Percentiles rank a stretch among this genome's conserved stretches.
Evolutionary conservation across 2,113 vertebrate genomes (phyloP).

Genomic region (Gnathochromis pfefferi): DNA sequence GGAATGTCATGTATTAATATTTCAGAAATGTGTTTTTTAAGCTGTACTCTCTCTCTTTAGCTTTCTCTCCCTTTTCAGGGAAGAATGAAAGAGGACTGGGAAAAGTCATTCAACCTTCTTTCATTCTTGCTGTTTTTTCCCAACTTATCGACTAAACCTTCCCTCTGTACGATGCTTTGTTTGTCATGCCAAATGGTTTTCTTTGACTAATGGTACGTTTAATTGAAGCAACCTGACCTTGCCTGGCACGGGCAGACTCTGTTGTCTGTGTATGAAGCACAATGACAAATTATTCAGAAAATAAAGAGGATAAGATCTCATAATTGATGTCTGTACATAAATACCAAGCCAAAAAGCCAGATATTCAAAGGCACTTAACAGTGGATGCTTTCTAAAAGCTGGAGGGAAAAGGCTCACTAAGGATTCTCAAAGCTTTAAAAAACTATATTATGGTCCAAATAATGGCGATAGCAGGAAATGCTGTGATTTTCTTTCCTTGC

Average conservation of each 20-base stretch:
- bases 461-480: not conserved
- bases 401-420: not conserved
- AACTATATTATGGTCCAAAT: not conserved
- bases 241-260: not conserved
- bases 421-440: not conserved
- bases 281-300: not conserved
- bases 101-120: not conserved
- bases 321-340: not conserved
- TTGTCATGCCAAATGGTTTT: not conserved
- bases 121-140: not conserved
- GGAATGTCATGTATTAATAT: slow-evolving; percentile 61
- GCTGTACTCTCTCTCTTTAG: not conserved
- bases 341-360: not conserved
- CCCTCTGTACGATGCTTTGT: not conserved
- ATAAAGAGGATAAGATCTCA: not conserved
- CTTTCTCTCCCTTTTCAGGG: not conserved
- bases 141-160: not conserved
- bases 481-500: not conserved
- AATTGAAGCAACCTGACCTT: not conserved
- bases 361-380: not conserved
- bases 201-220: not conserved
- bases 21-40: slow-evolving; percentile 18
- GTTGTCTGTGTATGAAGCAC: not conserved
- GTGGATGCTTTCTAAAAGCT: not conserved
- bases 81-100: not conserved